These are phyloP conservation scores for Miichthys miiuy DNA, from an alignment of 2,797 vertebrate species.

Conservation along the genomic window DNA sequence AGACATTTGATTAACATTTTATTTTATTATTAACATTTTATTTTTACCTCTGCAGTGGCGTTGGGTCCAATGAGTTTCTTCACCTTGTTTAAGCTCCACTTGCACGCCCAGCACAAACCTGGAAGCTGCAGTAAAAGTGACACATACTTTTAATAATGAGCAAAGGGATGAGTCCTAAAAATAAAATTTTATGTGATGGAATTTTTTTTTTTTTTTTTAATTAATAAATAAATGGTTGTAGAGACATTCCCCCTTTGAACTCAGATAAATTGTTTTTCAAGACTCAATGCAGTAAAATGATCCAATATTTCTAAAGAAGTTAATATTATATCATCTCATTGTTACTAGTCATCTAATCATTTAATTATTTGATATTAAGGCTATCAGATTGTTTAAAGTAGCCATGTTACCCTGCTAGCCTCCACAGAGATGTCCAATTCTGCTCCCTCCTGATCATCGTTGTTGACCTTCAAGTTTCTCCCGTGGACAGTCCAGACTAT, in stretches of 20 bases:
- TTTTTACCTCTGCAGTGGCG: slow-evolving; percentile 54
- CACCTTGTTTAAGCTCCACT: slow-evolving; percentile 47
- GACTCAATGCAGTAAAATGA: too few species aligned
- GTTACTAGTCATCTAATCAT: not conserved
- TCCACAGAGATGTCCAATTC: slow-evolving; percentile 26
- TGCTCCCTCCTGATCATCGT: slow-evolving; percentile 39
- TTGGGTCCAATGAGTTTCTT: not conserved
- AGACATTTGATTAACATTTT: not conserved
- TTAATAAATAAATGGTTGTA: not conserved
- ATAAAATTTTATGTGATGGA: not conserved
- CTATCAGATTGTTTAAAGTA: not conserved
- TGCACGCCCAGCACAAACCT: slow-evolving; percentile 45
- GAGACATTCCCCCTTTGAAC: too few species aligned
- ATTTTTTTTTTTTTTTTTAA: too few species aligned
- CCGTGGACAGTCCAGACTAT: slow-evolving; percentile 59
- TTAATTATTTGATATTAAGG: not conserved
- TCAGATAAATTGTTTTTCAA: too few species aligned
- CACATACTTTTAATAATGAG: not conserved
- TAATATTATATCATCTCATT: too few species aligned
- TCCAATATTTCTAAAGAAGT: too few species aligned
- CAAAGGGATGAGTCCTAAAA: not conserved
- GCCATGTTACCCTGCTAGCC: slow-evolving; percentile 27
- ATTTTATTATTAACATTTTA: too few species aligned
- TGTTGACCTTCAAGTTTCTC: slow-evolving; percentile 33
- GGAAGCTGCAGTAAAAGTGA: slow-evolving; percentile 19